Evolutionary conservation across 2,113 vertebrate genomes (phyloP), one percentile per base, ranked within the genome.

Genomic region (Sisor rabdophorus): DNA sequence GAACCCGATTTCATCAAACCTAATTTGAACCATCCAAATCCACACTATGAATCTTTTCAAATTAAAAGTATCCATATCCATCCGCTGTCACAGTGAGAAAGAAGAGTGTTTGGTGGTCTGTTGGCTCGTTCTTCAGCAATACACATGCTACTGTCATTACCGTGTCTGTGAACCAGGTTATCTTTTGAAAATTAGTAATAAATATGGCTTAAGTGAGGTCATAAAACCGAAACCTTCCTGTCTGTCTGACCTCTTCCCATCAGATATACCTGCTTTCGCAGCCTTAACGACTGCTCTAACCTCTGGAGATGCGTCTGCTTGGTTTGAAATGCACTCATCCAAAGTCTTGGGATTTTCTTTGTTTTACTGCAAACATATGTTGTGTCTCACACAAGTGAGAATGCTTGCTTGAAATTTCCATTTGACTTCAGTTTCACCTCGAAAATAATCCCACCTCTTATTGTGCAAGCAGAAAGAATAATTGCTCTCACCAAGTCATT

Each of bases 141-240:
- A 50, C 83, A 82, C 70, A 59, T 85, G 81, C 28, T 71, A 68
- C 67, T 59, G 32, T 59, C 74, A 19, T 81, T 74, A 82, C 47
- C 30, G 3, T 20, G 22, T 52, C 61, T 52, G 30, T 53, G 70
- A 80, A 77, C 65, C 54, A 73, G 76, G 70, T 73, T 13, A 30
- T 52, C 79, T 56, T 61, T 73, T 56, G 54, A 79, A 58, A 61
- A 79, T 71, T 74, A 32, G 79, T 64, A 28, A 79, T 78, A 77
- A 82, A 81, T 65, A 52, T 59, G 20, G 60, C 19, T 58, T 24
- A 76, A 77, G 47, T 59, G 59, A 36, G 55, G 17, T 20, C 61
- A 55, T 82, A 68, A 78, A 82, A 75, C 56, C 2, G 2, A 58
- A 79, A 77, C 79, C 81, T 81, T 81, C 79, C 79, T 77, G 76